Evolutionary conservation across 2,113 vertebrate species (phyloP), one percentile per base, ranked within the genome.

Genomic region (Phyllopteryx taeniolatus): DNA sequence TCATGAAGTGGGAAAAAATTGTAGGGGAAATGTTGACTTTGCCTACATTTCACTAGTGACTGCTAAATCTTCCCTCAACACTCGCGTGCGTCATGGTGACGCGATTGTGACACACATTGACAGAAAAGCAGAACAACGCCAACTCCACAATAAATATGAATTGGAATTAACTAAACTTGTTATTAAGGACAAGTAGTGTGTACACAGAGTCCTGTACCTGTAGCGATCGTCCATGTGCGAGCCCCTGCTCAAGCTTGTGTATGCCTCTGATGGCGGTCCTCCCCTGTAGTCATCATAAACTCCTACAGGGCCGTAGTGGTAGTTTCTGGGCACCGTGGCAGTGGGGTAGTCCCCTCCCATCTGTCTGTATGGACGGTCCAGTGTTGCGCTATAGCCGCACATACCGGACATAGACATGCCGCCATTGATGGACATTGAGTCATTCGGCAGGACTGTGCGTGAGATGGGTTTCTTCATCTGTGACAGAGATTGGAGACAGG

Each of bases 391-490:
- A 7, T 98, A 98, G 78, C 83, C 88, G 15, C 78, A 91, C 81
- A 90, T 88, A 79, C 84, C 0, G 53, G 90, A 74, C 77, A 92
- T 83, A 0, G 94, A 88, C 8, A 93, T 85, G 49, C 91, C 84
- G 8, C 94, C 96, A 77, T 93, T 93, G 9, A 93, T 86, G 19
- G 92, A 91, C 80, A 93, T 75, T 0, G 86, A 78, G 73, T 93
- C 93, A 15, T 89, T 86, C 12, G 93, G 92, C 6, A 93, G 70
- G 69, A 98, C 95, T 0, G 94, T 95, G 83, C 96, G 94, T 0
- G 96, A 95, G 19, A 97, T 93, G 14, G 95, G 94, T 75, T 97
- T 98, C 90, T 96, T 98, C 79, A 98, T 95, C 95, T 98, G 77
- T 19, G n/a, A 11, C 27, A 69, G 57, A 75, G 6, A 47, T n/a